Evolutionary conservation across 2,797 vertebrate genomes (phyloP), one percentile per base, ranked within the genome.

Genomic region (Trichosurus vulpecula): DNA sequence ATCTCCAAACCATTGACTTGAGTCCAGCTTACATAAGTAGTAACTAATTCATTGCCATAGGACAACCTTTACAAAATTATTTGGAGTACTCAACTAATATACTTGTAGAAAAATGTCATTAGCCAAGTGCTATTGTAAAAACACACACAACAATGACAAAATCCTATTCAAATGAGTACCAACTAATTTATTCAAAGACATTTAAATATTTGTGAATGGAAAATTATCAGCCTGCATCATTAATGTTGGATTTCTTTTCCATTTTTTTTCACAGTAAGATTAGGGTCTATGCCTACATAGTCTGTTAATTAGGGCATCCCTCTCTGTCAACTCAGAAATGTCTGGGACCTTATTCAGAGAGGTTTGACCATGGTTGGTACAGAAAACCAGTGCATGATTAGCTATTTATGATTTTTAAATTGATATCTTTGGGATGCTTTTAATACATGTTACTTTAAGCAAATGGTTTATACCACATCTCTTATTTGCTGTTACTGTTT

Each of bases 1-100:
- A 96, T 54, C 97, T 96, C 61, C 92, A 97, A 96, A 94, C 95
- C 97, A 97, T 91, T 98, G 94, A 87, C 90, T 96, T 97, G 96
- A 96, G 90, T 97, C 92, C 91, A 96, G 89, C 74, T 96, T 96
- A 96, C 94, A 97, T 94, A 92, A 97, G 97, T 53, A 97, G 93
- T 91, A 66, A 94, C 94, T 97, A 95, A 97, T 97, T 97, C 94
- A 96, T 96, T 97, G 95, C 81, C 87, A 92, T 29, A 90, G n/a
- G 81, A 95, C 47, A 92, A 93, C 91, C 92, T 93, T 95, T 61
- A 95, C 53, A 97, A 97, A 96, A 93, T 90, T 54, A 92, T 90
- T 41, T 61, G 11, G 30, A 94, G 89, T n/a, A 56, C 52, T 93
- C 92, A 95, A 91, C 58, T 96, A 95, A 94, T 92, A 52, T 94